Conservation (phyloP, 2,797 vertebrate species). For the Enteromius mattozi region DNA sequence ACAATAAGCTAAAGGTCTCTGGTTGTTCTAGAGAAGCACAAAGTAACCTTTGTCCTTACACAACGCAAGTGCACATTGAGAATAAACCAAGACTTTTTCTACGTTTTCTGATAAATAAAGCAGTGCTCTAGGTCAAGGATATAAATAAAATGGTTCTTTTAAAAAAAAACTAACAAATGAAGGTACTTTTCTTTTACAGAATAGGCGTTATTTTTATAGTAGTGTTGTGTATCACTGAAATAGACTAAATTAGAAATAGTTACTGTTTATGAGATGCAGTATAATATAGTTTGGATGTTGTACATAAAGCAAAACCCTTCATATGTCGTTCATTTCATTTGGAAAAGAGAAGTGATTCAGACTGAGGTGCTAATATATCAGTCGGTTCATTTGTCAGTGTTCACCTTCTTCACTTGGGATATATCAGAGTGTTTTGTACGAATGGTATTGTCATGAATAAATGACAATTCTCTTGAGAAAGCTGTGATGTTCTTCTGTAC, state of each 20-base stretch:
- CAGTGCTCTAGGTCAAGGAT: conserved; percentile 20
- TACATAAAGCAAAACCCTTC: conserved; percentile 21
- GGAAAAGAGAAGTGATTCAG: not conserved
- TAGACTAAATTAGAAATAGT: conserved; percentile 41
- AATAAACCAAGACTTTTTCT: conserved; percentile 22
- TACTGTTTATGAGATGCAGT: conserved; percentile 37
- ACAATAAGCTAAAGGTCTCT: conserved; percentile 55
- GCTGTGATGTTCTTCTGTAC: not conserved
- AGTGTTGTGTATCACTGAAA: conserved; percentile 32
- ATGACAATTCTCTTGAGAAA: not conserved
- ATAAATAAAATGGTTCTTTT: not conserved
- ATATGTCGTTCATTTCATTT: not conserved
- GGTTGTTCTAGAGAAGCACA: conserved; percentile 28
- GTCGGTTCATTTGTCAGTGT: conserved; percentile 12
- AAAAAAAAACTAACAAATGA: not conserved
- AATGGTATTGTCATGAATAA: not conserved
- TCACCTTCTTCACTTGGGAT: not conserved
- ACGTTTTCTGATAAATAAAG: conserved; percentile 12
- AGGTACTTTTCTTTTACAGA: conserved; percentile 32
- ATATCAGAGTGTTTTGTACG: not conserved
- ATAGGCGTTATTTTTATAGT: conserved; percentile 41
- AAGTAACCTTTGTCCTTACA: conserved; percentile 10
- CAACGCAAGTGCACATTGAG: not conserved
- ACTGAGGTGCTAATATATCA: conserved; percentile 40
- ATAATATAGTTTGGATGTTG: conserved; percentile 30